Percentiles rank a stretch among this genome's conserved stretches.
These are phyloP conservation scores for Acanthosoma haemorrhoidale DNA, from an alignment of 2,888 invertebrate genomes.

Conservation along the genomic window DNA sequence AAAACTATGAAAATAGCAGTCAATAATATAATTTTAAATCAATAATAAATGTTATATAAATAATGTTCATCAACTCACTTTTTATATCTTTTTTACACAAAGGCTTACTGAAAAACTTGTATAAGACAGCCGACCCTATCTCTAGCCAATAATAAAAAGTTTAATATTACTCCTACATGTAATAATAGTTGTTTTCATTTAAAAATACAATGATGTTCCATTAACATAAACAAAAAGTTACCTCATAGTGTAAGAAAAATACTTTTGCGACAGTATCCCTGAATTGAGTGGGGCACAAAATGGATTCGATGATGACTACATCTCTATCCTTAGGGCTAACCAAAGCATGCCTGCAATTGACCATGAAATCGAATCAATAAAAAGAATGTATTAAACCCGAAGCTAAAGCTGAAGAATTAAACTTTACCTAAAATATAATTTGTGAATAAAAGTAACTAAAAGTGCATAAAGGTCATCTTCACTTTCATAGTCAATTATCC, in stretches of 20 bases:
- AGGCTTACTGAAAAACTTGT: too few species aligned
- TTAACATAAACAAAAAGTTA: too few species aligned
- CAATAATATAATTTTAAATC: too few species aligned
- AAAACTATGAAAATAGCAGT: too few species aligned
- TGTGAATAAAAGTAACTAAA: slow-evolving; percentile 80
- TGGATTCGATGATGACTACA: slow-evolving; percentile 85
- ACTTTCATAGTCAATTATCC: slow-evolving; percentile 60
- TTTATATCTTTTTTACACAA: too few species aligned
- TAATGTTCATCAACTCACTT: too few species aligned
- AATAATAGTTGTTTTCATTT: too few species aligned
- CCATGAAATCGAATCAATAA: not conserved
- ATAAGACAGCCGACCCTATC: too few species aligned
- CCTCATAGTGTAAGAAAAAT: slow-evolving; percentile 88
- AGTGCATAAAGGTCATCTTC: slow-evolving; percentile 73
- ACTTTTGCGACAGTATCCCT: slow-evolving; percentile 85
- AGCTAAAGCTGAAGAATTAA: not conserved
- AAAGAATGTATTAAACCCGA: not conserved
- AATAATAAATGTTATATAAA: too few species aligned
- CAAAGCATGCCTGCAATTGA: slow-evolving; percentile 64
- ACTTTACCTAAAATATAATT: slow-evolving; percentile 76
- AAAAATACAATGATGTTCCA: too few species aligned
- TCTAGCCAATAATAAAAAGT: too few species aligned
- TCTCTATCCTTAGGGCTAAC: slow-evolving; percentile 90
- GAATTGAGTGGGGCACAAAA: slow-evolving; percentile 73
- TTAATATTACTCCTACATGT: too few species aligned